Percentiles rank a stretch among this genome's conserved stretches.
Conservation (phyloP, 2,888 invertebrate genomes). For the Pediacus dermestoides region DNA sequence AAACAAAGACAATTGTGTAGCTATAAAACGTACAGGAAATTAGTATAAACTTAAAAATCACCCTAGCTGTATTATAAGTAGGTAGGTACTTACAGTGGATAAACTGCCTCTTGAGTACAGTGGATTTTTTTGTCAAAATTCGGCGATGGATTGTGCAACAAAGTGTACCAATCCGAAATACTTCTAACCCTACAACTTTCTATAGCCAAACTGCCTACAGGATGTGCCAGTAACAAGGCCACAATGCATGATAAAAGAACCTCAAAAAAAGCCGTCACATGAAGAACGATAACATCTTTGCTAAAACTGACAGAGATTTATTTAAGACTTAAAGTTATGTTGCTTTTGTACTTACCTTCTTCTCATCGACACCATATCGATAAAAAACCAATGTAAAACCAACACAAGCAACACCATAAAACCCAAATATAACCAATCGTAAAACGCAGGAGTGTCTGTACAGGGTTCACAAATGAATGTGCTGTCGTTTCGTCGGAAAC, state of each 20-base stretch:
- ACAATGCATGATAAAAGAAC: constrained; percentile 70
- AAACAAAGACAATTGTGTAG: constrained; percentile 87
- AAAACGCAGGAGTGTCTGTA: constrained; percentile 69
- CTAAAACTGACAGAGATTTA: constrained; percentile 56
- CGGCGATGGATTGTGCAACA: constrained; percentile 90
- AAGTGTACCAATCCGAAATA: constrained; percentile 94
- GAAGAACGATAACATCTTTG: constrained; percentile 71
- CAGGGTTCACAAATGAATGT: constrained; percentile 81
- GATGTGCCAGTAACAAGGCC: constrained; percentile 78
- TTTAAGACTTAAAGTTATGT: constrained; percentile 4
- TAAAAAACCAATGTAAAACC: constrained; percentile 88
- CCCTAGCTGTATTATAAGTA: not conserved
- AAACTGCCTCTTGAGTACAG: constrained; percentile 97
- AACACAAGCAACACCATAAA: constrained; percentile 90
- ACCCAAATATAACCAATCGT: constrained; percentile 91
- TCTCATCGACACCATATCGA: constrained; percentile 75
- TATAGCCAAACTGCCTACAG: constrained; percentile 71
- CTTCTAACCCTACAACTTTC: constrained; percentile 75
- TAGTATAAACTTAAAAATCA: no score
- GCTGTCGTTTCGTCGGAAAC: constrained; percentile 68
- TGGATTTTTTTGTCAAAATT: constrained; percentile 84
- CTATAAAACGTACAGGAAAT: constrained; percentile 57
- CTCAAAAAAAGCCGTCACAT: constrained; percentile 81
- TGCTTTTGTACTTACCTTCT: constrained; percentile 57
- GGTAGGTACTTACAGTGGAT: constrained; percentile 80